Conservation (phyloP, 2,888 invertebrate species). For the Meandrusa payeni region DNA sequence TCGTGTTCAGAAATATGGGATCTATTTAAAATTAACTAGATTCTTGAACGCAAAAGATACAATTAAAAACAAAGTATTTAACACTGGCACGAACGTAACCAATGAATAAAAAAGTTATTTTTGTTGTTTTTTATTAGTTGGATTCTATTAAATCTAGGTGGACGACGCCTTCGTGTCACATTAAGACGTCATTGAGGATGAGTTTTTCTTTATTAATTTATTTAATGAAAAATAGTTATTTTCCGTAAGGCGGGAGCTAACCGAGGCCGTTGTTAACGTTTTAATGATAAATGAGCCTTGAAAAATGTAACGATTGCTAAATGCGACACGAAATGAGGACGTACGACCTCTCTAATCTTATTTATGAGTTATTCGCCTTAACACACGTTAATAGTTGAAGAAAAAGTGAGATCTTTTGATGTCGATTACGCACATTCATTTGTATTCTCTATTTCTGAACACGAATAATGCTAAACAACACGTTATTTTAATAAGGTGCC, state of each 20-base stretch:
- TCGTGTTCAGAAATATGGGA: slow-evolving; percentile 35
- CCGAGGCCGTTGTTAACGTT: slow-evolving; percentile 57
- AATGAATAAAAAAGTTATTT: slow-evolving; percentile 10
- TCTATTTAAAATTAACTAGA: slow-evolving; percentile 2
- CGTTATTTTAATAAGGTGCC: slow-evolving; percentile 52
- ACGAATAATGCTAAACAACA: slow-evolving; percentile 45
- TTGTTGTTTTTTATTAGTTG: slow-evolving; percentile 42
- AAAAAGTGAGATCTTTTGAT: slow-evolving; percentile 63
- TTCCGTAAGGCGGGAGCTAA: slow-evolving; percentile 35
- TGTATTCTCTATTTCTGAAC: slow-evolving; percentile 51
- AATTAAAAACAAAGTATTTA: slow-evolving; percentile 18
- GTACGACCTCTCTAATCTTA: slow-evolving; percentile 55
- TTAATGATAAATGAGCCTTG: slow-evolving; percentile 65
- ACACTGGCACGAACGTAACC: neutral
- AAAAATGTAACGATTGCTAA: slow-evolving; percentile 66
- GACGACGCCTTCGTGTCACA: slow-evolving; percentile 27
- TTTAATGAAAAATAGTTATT: slow-evolving; percentile 39
- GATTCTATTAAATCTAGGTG: slow-evolving; percentile 42
- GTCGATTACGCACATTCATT: slow-evolving; percentile 66
- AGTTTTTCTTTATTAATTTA: slow-evolving; percentile 36
- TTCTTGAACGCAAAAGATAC: slow-evolving; percentile 2
- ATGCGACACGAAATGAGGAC: slow-evolving; percentile 69
- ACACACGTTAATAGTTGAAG: slow-evolving; percentile 63
- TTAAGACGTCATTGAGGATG: slow-evolving; percentile 29
- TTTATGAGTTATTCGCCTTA: slow-evolving; percentile 69